Base-by-base conservation (phyloP, 2,113 vertebrate genomes). In the Syrmaticus mikado region DNA sequence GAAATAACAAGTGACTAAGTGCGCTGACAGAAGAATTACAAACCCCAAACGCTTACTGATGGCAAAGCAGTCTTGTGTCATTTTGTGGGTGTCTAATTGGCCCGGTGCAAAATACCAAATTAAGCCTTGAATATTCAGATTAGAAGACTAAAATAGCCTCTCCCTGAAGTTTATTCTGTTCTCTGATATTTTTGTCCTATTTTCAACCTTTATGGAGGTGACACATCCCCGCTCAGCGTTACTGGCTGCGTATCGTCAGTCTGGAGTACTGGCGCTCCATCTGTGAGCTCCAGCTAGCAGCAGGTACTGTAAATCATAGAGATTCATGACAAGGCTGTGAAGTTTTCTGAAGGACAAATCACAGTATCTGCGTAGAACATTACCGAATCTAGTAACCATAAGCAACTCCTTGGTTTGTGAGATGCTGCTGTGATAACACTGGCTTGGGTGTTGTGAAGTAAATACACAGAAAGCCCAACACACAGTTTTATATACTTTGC, bases 291-390 rank as follows among this genome's bases (percentile, higher is more conserved):
- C 89, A 58, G 93, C 87, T 82, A 97, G 94, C 95, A 97, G 96
- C 95, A 97, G 94, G 92, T 96, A 97, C 85, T 92, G 95, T 96
- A 96, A 97, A 96, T 97, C 95, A 97, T 72, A 90, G 91, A 94
- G 93, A 96, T 94, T 94, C 93, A 96, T 97, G 94, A 95, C 94
- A 93, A 90, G 93, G 94, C 93, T 92, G 67, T 34, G 91, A 91
- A 96, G 91, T 86, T 93, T 95, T 80, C 89, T 97, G 95, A 96
- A 96, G 96, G 96, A 87, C 96, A 96, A 96, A 96, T 78, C 1
- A 0, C 48, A 70, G 48, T 89, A 57, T 82, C 83, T 30, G 22
- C 28, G 48, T 34, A 88, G 66, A 91, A 95, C 93, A 91, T 76
- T 50, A 84, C 53, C 32, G 24, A 86, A 62, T 86, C 61, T 58